Conservation (phyloP, 2,797 vertebrate species). For the Eulemur coronatus region DNA sequence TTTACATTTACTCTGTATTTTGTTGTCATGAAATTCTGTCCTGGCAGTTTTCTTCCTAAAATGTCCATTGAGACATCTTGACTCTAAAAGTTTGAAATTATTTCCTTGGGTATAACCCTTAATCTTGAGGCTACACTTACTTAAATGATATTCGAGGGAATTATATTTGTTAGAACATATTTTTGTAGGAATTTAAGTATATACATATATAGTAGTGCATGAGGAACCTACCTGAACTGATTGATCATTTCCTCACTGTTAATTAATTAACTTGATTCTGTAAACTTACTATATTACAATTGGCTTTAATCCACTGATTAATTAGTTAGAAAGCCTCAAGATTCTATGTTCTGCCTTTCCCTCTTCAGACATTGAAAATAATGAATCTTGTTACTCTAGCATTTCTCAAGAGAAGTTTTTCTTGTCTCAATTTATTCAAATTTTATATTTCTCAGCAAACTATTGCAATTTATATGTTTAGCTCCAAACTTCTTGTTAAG, state of each 20-base stretch:
- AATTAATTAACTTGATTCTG: background rate
- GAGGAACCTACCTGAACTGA: background rate
- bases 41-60: background rate
- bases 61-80: background rate
- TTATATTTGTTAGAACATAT: background rate
- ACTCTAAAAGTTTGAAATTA: slow-evolving; percentile 16
- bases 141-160: background rate
- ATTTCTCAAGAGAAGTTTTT: background rate
- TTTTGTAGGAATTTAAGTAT: background rate
- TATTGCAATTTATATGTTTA: background rate
- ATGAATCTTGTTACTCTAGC: background rate
- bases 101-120: background rate
- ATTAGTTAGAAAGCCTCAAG: background rate
- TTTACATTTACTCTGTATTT: background rate
- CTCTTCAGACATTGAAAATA: background rate
- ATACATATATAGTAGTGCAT: background rate
- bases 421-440: background rate
- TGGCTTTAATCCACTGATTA: background rate
- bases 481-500: background rate
- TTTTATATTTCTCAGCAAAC: background rate
- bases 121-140: background rate
- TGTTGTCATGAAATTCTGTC: background rate
- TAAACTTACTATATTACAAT: background rate
- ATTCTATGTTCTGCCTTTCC: background rate
- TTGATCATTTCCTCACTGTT: background rate